Percentiles rank a stretch among this genome's conserved stretches.
Evolutionary conservation across 2,888 invertebrate genomes (phyloP).

Genomic region (Hirudinaria manillensis): DNA sequence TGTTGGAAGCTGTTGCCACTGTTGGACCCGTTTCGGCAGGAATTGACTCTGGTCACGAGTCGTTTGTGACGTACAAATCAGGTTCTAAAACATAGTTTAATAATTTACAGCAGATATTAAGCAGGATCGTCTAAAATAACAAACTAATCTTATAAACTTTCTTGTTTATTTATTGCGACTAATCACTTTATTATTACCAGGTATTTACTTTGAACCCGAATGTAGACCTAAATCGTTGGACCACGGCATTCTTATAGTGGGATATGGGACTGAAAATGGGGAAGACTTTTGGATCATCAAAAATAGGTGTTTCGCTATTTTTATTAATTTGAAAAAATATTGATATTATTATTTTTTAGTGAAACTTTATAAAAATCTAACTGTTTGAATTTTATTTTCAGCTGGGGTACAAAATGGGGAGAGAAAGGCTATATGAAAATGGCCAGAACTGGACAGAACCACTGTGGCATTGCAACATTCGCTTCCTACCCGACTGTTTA

Average conservation of each 20-base stretch:
- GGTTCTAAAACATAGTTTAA: slow-evolving; percentile 26
- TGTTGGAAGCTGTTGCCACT: slow-evolving; percentile 73
- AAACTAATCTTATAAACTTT: background rate
- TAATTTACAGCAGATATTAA: too few relatives aligned
- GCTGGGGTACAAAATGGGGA: slow-evolving; percentile 85
- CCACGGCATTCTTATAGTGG: slow-evolving; percentile 77
- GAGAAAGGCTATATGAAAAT: slow-evolving; percentile 76
- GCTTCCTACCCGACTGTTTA: slow-evolving; percentile 61
- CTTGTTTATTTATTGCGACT: background rate
- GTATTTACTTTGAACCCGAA: slow-evolving; percentile 71
- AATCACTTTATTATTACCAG: slow-evolving; percentile 32
- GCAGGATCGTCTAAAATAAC: background rate
- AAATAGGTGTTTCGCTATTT: slow-evolving; percentile 67
- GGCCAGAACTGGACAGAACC: slow-evolving; percentile 68
- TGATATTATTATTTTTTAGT: too few relatives aligned
- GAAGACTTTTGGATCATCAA: slow-evolving; percentile 78
- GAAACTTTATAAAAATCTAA: too few relatives aligned
- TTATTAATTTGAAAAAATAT: background rate
- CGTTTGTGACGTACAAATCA: slow-evolving; percentile 38
- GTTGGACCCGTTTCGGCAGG: slow-evolving; percentile 79
- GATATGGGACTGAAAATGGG: slow-evolving; percentile 67
- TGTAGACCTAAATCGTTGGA: slow-evolving; percentile 74
- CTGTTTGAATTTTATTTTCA: slow-evolving; percentile 38
- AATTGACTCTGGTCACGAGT: slow-evolving; percentile 70
- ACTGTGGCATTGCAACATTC: slow-evolving; percentile 78